Evolutionary conservation across 2,113 vertebrate species (phyloP).

Genomic region (Hippocampus zosterae): DNA sequence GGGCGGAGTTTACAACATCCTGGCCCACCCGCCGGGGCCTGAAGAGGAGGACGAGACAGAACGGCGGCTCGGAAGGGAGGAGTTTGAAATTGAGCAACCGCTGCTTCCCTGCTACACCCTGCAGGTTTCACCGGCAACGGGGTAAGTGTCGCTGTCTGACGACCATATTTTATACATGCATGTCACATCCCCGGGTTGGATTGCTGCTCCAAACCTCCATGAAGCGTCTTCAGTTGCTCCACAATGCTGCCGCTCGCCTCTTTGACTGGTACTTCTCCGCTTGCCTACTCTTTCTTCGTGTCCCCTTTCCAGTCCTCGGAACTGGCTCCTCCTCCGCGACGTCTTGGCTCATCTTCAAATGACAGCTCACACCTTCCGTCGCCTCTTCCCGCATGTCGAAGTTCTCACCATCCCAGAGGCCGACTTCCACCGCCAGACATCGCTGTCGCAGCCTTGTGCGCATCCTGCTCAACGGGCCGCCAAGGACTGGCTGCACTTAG

Average conservation of each 20-base stretch:
- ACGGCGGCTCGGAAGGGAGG: constrained; percentile 37
- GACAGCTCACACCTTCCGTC: constrained; percentile 48
- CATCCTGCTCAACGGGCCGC: constrained; percentile 36
- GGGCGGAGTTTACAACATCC: constrained; percentile 16
- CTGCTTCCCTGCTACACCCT: constrained; percentile 60
- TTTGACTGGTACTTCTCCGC: background rate
- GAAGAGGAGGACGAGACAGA: constrained; percentile 30
- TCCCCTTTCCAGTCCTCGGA: constrained; percentile 38
- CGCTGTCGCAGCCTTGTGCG: constrained; percentile 42
- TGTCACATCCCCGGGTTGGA: no score
- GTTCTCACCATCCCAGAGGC: constrained; percentile 35
- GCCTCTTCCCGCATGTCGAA: constrained; percentile 53
- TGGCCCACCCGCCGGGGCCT: constrained; percentile 32
- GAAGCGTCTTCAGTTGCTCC: no score
- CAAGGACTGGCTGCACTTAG: constrained; percentile 43
- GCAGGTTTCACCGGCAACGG: constrained; percentile 28
- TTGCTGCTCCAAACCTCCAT: no score
- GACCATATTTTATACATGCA: background rate
- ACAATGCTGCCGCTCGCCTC: no score
- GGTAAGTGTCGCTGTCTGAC: constrained; percentile 29
- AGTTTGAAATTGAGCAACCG: constrained; percentile 56
- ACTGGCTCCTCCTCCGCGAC: constrained; percentile 53
- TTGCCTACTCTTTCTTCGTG: background rate
- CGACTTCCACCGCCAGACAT: constrained; percentile 47
- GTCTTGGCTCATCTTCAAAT: constrained; percentile 52